Base-by-base conservation (phyloP, 2,888 invertebrate species). In the Hypselothyrea guttata region DNA sequence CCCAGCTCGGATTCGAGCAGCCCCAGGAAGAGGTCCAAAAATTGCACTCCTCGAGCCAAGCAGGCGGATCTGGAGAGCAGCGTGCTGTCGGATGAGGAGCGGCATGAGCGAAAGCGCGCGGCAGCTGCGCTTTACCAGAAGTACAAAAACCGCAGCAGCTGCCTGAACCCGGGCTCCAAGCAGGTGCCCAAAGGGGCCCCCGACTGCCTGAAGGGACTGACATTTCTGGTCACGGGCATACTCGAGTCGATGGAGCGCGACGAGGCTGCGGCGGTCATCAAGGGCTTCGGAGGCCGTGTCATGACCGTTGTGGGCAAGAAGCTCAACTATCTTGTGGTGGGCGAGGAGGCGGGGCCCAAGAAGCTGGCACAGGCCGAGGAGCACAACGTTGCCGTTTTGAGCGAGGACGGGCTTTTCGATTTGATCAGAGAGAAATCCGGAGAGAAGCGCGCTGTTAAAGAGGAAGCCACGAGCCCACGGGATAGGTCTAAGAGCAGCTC, bases 171-270 rank as follows among this genome's bases (percentile, higher is more conserved):
- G 15, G 97, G 97, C 4, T 91, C 93, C 4, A 97, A 97, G 87
- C 93, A 94, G 88, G 92, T 96, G 54, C 97, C 97, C 2, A 92
- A 95, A 92, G 96, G 96, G 27, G 91, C 93, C 47, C 92, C 93
- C 11, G 91, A 93, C 85, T 96, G 96, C 86, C 90, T 96, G 1
- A 92, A 92, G 46, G 93, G 94, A 48, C 90, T 93, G 52, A 93
- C 92, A 3, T 96, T 96, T 84, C 88, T 96, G 4, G 90, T 97
- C 47, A 97, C 97, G 33, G 98, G 97, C 28, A 94, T 97, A 1
- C 90, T 97, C 40, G 97, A 98, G 84, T 97, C 97, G 0, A 91
- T 98, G 71, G 96, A 97, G 77, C 92, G 95, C 9, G 95, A 96
- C 4, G 96, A 97, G 81, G 93, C 94, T 3, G 92, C 92, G 30